Conservation (phyloP, 2,888 invertebrate genomes). For the Prostheceraeus crozeri region DNA sequence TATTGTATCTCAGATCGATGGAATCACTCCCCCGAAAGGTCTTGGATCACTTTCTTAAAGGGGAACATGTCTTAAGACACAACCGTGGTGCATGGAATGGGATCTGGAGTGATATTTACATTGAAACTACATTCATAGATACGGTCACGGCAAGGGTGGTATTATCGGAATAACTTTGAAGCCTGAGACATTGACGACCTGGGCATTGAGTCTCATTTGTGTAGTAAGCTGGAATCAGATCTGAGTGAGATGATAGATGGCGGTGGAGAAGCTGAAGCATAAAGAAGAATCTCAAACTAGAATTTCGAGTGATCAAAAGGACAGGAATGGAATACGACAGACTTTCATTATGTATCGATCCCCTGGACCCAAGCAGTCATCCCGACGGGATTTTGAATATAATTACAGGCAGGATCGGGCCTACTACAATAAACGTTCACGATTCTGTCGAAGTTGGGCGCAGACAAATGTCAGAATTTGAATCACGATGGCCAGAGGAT, state of each 20-base stretch:
- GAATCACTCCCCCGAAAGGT: constrained; percentile 17
- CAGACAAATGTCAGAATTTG: background rate
- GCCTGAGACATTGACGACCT: constrained; percentile 31
- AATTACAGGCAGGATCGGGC: background rate
- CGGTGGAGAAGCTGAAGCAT: no score
- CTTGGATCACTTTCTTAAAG: constrained; percentile 22
- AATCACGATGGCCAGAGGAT: background rate
- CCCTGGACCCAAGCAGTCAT: constrained; percentile 10
- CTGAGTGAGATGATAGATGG: no score
- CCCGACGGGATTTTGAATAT: background rate
- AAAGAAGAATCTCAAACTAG: constrained; percentile 1
- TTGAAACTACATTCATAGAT: constrained; percentile 29
- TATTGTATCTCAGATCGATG: constrained; percentile 8
- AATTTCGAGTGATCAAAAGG: background rate
- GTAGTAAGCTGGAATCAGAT: no score
- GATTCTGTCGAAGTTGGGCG: background rate
- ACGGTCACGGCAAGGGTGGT: constrained; percentile 25
- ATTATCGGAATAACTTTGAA: constrained; percentile 40
- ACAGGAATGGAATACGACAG: constrained; percentile 3
- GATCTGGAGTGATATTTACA: constrained; percentile 27
- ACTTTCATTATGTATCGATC: background rate
- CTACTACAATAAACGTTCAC: constrained; percentile 3
- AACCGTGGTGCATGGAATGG: constrained; percentile 28
- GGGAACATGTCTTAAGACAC: constrained; percentile 27
- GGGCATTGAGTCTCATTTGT: constrained; percentile 36